Evolutionary conservation across 2,888 invertebrate genomes (phyloP), one percentile per base, ranked within the genome.

Genomic region (Heteromurus nitidus): DNA sequence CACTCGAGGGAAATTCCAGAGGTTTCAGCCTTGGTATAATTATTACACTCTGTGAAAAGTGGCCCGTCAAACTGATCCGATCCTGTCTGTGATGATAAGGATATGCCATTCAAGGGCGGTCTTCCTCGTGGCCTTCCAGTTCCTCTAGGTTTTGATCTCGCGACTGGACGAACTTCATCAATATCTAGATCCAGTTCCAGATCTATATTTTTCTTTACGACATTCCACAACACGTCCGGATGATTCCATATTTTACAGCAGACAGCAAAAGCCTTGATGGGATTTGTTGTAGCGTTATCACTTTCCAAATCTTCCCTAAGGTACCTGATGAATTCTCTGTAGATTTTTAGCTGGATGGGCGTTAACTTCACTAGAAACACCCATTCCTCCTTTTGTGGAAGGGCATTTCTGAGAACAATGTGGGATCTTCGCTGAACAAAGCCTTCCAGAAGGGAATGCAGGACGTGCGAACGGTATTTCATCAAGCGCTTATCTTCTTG

Each of bases 231-330:
- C 20, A 97, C 95, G 89, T 97, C 97, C 0, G 97, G 96, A 90
- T 97, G 97, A 89, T 97, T 97, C 97, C 97, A 97, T 87, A 97
- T 96, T 92, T 99, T 99, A 89, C 98, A 98, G 89, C 99, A 99
- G 77, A 99, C 97, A 22, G 99, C 97, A 90, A 99, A 99, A 1
- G 99, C 98, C 90, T 98, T 98, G 76, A 99, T 91, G 0, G 99
- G 98, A 91, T 99, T 99, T 74, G 96, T 95, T 16, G 94, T 93
- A 68, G 95, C 94, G 20, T 94, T 94, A 26, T 95, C 92, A 0
- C 96, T 95, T 0, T 96, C 95, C 89, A 95, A 95, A 30, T 89
- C 83, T 55, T 85, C 82, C 26, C 80, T 80, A 16, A 87, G 50
- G 55, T 87, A 85, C 89, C 96, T 95, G 95, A 98, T 97, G 88